phyloP scores from a whole-genome alignment of 2,888 invertebrate species.

The Tribolium freemani region DNA sequence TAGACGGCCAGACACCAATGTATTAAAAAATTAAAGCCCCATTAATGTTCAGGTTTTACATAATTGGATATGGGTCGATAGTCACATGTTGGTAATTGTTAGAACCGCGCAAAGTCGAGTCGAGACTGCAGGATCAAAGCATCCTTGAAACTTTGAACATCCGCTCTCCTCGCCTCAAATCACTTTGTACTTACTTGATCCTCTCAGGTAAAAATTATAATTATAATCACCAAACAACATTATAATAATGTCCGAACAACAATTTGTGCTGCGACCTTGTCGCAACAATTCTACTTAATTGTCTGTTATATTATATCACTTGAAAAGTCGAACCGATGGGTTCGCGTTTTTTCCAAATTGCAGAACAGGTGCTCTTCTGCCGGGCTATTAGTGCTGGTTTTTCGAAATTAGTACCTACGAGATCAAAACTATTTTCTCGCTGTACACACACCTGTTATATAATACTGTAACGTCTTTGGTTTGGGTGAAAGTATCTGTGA shows the following conservation, averaged over 20 bases:
- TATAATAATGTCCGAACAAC: constrained; percentile 47
- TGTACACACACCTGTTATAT: constrained; percentile 57
- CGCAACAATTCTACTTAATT: constrained; percentile 10
- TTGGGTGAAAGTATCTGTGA: constrained; percentile 62
- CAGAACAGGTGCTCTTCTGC: too few relatives aligned
- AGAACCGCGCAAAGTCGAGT: constrained; percentile 56
- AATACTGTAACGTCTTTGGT: constrained; percentile 64
- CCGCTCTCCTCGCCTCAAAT: constrained; percentile 58
- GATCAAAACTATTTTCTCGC: constrained; percentile 53
- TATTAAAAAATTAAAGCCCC: not conserved
- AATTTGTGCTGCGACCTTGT: constrained; percentile 46
- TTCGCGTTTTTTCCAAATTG: not conserved
- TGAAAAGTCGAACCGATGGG: not conserved
- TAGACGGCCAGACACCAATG: not conserved
- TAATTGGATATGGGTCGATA: constrained; percentile 64
- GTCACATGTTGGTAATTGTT: constrained; percentile 59
- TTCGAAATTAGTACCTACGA: not conserved
- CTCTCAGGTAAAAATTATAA: constrained; percentile 54
- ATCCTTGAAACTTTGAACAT: constrained; percentile 62
- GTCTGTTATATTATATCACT: constrained; percentile 30
- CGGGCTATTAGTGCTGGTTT: too few relatives aligned
- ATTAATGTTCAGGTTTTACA: constrained; percentile 52
- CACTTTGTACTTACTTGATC: constrained; percentile 56
- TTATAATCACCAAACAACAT: constrained; percentile 49
- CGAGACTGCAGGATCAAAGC: constrained; percentile 55